Conservation (phyloP, 2,113 vertebrate species). For the Grammomys surdaster region DNA sequence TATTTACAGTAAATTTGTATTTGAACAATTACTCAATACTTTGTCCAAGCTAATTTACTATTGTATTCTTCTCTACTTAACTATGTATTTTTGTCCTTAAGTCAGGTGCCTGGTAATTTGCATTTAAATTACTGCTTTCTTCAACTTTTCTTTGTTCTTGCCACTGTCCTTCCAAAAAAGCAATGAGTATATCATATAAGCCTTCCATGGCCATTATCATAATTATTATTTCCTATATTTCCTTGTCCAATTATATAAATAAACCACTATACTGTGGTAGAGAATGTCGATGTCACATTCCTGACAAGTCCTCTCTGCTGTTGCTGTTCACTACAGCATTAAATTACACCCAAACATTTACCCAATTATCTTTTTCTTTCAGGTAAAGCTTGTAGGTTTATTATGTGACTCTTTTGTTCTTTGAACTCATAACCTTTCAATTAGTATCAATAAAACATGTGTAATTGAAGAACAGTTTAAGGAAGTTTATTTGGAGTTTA, state of each 20-base stretch:
- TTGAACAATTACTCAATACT: background rate
- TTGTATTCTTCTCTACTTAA: background rate
- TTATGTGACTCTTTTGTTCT: background rate
- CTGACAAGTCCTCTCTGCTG: background rate
- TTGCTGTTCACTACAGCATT: background rate
- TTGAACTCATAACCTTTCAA: background rate
- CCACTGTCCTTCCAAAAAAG: background rate
- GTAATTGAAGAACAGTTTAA: background rate
- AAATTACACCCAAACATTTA: background rate
- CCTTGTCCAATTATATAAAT: background rate
- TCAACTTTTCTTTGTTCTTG: slow-evolving; percentile 24
- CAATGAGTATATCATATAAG: background rate
- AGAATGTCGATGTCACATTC: background rate
- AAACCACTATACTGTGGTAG: background rate
- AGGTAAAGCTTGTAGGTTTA: background rate
- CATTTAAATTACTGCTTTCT: background rate
- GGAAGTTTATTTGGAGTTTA: background rate
- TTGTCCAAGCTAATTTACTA: background rate
- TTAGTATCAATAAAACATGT: slow-evolving; percentile 27
- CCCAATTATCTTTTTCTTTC: background rate
- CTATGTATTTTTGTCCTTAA: background rate
- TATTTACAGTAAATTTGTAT: background rate
- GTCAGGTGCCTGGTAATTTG: background rate
- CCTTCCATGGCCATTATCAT: background rate
- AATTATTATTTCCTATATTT: background rate